Base-by-base conservation (phyloP, 1,140 invertebrate genomes). In the Drosophila aff. region DNA sequence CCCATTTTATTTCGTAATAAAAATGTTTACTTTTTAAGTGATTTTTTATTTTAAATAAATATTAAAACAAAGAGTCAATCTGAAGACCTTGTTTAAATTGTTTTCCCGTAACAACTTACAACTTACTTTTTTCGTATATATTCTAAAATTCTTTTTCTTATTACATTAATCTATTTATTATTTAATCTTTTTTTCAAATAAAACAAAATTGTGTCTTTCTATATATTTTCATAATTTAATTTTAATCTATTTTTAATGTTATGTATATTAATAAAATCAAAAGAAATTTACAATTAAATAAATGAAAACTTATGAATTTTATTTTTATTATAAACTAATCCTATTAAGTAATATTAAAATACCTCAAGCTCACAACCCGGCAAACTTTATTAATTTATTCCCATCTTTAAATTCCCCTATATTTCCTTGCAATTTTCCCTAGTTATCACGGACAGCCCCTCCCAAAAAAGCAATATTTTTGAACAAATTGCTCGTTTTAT, bases 371-470 rank as follows among this genome's bases (percentile, higher is more conserved):
- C 11, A 15, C 33, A 55, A 10, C 15, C 18, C 11, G 3, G 0
- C 2, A 3, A 36, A 23, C 7, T 57, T 38, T 23, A 13, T 11
- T 57, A n/a, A 57, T 53, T 31, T 49, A 31, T 53, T 53, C 53
- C 3, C 10, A 55, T 26, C 15, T 16, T 50, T 23, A 21, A 40
- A 21, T 16, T 55, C n/a, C 3, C 8, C 52, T 0, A 9, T 23
- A 63, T n/a, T 62, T 62, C 60, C 47, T 18, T 13, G n/a, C 3
- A 36, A 38, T 64, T 41, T 18, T 6, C 31, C 52, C 9, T 38
- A 47, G 31, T 66, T 66, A 66, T 38, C 41, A 6, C 58, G 33
- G 64, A 63, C 58, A 61, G 18, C 64, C 64, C 58, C 43, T 49
- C 21, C 2, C 8, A 50, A 40, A 66, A 43, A 41, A 11, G 36